Base-by-base conservation (phyloP, 2,113 vertebrate species). In the Felis catus region DNA sequence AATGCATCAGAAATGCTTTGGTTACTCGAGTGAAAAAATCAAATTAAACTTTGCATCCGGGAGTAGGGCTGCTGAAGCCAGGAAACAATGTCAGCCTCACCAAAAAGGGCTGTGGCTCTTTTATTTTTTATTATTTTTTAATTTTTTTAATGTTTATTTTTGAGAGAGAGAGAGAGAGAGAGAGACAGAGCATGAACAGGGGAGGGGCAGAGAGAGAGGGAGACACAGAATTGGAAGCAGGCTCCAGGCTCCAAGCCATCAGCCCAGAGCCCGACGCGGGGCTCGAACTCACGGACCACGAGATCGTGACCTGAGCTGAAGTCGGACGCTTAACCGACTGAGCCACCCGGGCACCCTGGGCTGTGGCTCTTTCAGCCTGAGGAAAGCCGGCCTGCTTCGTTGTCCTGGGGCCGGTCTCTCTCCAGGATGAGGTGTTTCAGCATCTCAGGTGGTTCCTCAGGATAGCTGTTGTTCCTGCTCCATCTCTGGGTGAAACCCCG, bases 1-100 rank as follows among this genome's bases (percentile, higher is more conserved):
- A 96, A 33, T 92, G 95, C 83, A 15, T 97, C 86, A 48, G 98
- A 97, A 98, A 96, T 95, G 98, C 97, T 97, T 98, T 98, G 97
- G 96, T 97, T 97, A 98, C 83, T 98, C 91, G 16, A 97, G 97
- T 98, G 98, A 98, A 96, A 94, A 98, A 98, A 98, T 98, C 97
- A 97, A 98, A 98, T 98, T 98, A 98, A 98, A 98, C 89, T 95
- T 93, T 91, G 98, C 97, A 97, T 98, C 97, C 21, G 12, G 73
- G 89, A 78, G 85, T 4, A 16, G 93, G 88, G 94, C 97, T 95
- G 91, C 88, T 95, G 55, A 79, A 96, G 93, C 95, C 71, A 80
- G 70, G 95, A 92, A 97, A 84, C 95, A 76, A 5, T 86, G 96
- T 96, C 16, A 5, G 66, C 86, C 89, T 96, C 94, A 4, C 94